phyloP scores from a whole-genome alignment of 2,888 invertebrate species.

The Dryomyza anilis region DNA sequence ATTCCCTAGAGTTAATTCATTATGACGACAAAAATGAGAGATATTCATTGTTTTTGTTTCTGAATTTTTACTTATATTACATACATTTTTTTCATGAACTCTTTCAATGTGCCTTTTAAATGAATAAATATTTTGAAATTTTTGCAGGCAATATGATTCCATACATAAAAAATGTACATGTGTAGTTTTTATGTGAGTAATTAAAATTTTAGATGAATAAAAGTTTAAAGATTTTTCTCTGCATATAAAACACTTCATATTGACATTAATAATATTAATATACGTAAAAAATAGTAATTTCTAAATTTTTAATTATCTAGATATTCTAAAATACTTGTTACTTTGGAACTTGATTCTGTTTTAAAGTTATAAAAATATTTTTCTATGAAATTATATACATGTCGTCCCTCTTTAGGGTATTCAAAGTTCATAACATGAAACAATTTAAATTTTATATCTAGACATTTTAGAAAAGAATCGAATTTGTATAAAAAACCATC shows the following conservation, averaged over 20 bases:
- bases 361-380: constrained; percentile 5
- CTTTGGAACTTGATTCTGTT: background rate
- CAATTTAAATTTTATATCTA: background rate
- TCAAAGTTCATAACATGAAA: constrained; percentile 6
- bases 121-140: background rate
- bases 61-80: background rate
- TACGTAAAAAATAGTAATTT: too few species aligned
- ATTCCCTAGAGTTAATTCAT: too few species aligned
- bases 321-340: background rate
- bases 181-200: background rate
- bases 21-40: too few species aligned
- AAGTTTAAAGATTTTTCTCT: background rate
- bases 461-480: background rate
- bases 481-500: background rate
- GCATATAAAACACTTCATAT: constrained; percentile 7
- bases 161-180: background rate
- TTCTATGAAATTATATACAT: constrained; percentile 8
- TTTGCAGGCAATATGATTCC: background rate
- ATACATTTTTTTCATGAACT: constrained; percentile 1
- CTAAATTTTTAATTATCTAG: background rate
- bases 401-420: background rate
- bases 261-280: too few species aligned
- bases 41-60: background rate
- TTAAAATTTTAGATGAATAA: background rate
- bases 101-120: constrained; percentile 5